Percentiles rank a stretch among this genome's conserved stretches.
Conservation (phyloP, 1,140 invertebrate genomes). For the Sinonovacula constricta region DNA sequence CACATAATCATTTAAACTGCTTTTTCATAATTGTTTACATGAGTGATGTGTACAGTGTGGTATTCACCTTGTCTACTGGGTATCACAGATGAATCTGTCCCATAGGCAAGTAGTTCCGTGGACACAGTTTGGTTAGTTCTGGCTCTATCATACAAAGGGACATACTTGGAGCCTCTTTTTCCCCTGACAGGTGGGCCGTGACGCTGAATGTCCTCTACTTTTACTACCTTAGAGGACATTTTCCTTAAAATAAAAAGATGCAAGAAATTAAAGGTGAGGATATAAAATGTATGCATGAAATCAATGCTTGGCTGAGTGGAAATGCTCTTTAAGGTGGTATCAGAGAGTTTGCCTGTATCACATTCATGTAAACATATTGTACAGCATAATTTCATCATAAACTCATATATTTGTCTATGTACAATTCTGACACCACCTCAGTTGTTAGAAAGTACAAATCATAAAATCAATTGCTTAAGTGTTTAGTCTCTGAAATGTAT, state of each 20-base stretch:
- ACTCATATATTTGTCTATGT: no score
- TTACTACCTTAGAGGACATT: conserved; percentile 62
- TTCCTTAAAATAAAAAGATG: conserved; percentile 17
- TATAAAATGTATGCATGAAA: not conserved
- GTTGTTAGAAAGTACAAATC: no score
- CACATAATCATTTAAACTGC: not conserved
- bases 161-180: not conserved
- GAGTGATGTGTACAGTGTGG: no score
- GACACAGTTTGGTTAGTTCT: conserved; percentile 39
- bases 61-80: conserved; percentile 26
- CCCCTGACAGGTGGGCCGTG: no score
- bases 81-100: conserved; percentile 38
- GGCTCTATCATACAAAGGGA: conserved; percentile 18
- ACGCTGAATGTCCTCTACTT: conserved; percentile 65
- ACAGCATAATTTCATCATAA: no score
- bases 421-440: no score
- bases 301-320: no score
- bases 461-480: no score
- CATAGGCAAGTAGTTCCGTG: conserved; percentile 41
- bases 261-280: not conserved
- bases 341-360: no score
- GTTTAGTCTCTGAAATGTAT: no score
- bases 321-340: no score
- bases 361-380: no score
- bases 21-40: not conserved